Conservation (phyloP, 2,113 vertebrate genomes). For the Elanoides forficatus region DNA sequence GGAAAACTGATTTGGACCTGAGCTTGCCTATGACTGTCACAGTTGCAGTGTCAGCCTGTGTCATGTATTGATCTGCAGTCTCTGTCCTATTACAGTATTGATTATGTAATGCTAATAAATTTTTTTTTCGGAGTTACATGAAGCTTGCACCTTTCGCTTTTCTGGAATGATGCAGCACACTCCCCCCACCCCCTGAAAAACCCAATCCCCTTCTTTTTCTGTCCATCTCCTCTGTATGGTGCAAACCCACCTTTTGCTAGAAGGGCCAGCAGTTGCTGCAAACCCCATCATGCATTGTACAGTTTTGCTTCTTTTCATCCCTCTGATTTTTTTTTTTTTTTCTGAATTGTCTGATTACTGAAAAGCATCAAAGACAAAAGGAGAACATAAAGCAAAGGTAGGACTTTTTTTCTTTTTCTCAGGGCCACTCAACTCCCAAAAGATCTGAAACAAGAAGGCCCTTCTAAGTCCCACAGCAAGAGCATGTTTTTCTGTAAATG, state of each 20-base stretch:
- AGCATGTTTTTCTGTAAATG: background rate
- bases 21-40: background rate
- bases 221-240: background rate
- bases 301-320: background rate
- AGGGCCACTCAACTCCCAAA: background rate
- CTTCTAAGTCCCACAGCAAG: background rate
- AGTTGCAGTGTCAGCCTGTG: background rate
- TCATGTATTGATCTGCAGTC: background rate
- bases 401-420: background rate
- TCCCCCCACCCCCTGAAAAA: accelerated
- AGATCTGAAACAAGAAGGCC: background rate
- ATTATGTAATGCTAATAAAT: background rate
- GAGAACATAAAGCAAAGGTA: background rate
- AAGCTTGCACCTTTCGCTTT: background rate
- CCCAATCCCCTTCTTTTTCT: background rate
- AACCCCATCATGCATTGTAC: background rate
- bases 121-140: background rate
- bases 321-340: background rate
- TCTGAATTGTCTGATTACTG: background rate
- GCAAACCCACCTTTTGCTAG: background rate
- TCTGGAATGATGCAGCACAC: background rate
- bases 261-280: background rate
- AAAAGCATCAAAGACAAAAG: background rate
- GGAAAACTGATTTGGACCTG: background rate
- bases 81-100: background rate